These are phyloP conservation scores for Acrobasis consociella DNA, from an alignment of 2,888 invertebrate species.

Conservation along the genomic window DNA sequence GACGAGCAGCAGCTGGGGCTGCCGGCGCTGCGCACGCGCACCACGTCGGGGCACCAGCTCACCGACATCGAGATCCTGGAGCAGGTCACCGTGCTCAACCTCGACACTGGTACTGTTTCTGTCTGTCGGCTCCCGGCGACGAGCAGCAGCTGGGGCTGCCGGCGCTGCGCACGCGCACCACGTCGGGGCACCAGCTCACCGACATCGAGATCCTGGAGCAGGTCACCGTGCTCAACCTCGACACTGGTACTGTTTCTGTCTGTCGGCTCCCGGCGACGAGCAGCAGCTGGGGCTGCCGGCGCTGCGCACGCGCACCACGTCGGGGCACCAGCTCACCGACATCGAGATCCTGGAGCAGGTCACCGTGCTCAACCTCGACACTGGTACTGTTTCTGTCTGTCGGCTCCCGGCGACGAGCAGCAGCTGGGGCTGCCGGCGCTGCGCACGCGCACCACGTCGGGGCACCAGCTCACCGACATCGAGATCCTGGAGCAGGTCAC, in stretches of 20 bases:
- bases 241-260: too few relatives aligned
- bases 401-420: too few relatives aligned
- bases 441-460: constrained; percentile 92
- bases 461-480: constrained; percentile 93
- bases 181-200: constrained; percentile 92
- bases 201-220: constrained; percentile 97
- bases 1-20: constrained; percentile 86
- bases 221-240: constrained; percentile 91
- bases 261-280: too few relatives aligned
- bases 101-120: constrained; percentile 83
- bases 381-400: too few relatives aligned
- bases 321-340: constrained; percentile 93
- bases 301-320: constrained; percentile 91
- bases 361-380: constrained; percentile 91
- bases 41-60: constrained; percentile 93
- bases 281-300: constrained; percentile 81
- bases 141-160: constrained; percentile 81
- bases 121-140: too few relatives aligned
- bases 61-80: constrained; percentile 96
- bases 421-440: constrained; percentile 83
- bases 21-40: constrained; percentile 86
- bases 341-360: constrained; percentile 97
- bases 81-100: constrained; percentile 92
- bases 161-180: constrained; percentile 89
- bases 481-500: constrained; percentile 97